Evolutionary conservation across 2,113 vertebrate genomes (phyloP), one percentile per base, ranked within the genome.

Genomic region (Ifrita kowaldi): DNA sequence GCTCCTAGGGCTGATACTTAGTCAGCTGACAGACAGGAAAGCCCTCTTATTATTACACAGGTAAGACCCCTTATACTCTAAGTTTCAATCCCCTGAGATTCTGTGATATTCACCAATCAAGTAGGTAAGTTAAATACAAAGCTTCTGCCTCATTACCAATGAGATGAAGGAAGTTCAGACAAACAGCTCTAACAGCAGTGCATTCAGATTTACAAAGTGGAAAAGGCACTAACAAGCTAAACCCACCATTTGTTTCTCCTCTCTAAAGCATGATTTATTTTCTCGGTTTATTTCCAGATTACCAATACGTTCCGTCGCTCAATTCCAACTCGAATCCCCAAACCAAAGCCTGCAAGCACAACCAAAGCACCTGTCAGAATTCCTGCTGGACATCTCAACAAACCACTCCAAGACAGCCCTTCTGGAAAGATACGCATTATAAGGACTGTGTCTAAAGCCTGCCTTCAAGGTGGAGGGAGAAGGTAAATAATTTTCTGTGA

Each of bases 321-420:
- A 78, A 94, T 98, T 75, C 99, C 99, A 57, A 98, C 98, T 50
- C 96, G 98, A 80, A 99, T 99, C 85, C 99, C 99, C 88, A 99
- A 99, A 98, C 98, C 98, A 49, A 99, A 98, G 97, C 87, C 98
- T 81, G 97, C 32, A 50, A 84, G 78, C 76, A 91, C 97, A 90
- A 97, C 97, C 80, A 98, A 98, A 95, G 92, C 96, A 92, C 95
- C 97, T 33, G 95, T 87, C 93, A 95, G 94, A 70, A 83, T n/a
- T 37, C 56, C 94, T 32, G 55, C 65, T 4, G 94, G 75, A 53
- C 90, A 95, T n/a, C 76, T 81, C 59, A 97, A 89, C 71, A 97
- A 98, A 73, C 53, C 95, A 50, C 71, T 82, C 47, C 95, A 97
- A 55, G 94, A 97, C 10, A 93, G 69, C 73, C 96, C 94, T 63